Evolutionary conservation across 2,113 vertebrate genomes (phyloP), one percentile per base, ranked within the genome.

Genomic region (Galeopterus variegatus): DNA sequence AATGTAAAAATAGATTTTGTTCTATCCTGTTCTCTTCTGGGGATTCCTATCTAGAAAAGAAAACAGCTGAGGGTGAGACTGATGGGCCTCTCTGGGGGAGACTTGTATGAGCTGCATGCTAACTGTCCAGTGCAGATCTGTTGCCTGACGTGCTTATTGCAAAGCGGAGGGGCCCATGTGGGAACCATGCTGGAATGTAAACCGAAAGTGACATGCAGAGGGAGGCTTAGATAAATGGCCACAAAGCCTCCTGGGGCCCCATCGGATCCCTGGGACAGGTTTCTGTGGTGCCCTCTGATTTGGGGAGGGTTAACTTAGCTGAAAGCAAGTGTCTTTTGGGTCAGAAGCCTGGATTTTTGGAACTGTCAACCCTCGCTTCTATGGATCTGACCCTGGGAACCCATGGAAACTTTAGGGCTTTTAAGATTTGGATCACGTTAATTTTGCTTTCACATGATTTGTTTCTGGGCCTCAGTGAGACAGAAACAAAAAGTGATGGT

Each of bases 41-140:
- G 64, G 24, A 92, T 81, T 93, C 69, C 3, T 96, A 64, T 97
- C 62, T 89, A 97, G 77, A 89, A 96, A 94, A 98, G 50, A 19
- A 82, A 96, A 93, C 85, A 91, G 36, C 56, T 84, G 77, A 96
- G 77, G 76, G 80, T 96, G 97, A 95, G 88, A 96, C 93, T 97
- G 67, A 77, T 69, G 0, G 76, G 83, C 65, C 52, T 98, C 2
- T 2, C 81, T 85, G 52, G 70, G 88, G 89, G 52, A 56, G 45
- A 95, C 90, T 65, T n/a, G 18, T 45, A 23, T 52, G 90, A 95
- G 97, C 86, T 93, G 70, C 15, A 0, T 75, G 92, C 45, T 96
- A 90, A 87, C 62, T 91, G 6, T 95, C 58, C 93, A 92, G 45
- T 23, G 8, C 36, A 28, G 72, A 52, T 95, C 93, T 95, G 90